Evolutionary conservation across 2,888 invertebrate species (phyloP).

Genomic region (Pandemis heparana): DNA sequence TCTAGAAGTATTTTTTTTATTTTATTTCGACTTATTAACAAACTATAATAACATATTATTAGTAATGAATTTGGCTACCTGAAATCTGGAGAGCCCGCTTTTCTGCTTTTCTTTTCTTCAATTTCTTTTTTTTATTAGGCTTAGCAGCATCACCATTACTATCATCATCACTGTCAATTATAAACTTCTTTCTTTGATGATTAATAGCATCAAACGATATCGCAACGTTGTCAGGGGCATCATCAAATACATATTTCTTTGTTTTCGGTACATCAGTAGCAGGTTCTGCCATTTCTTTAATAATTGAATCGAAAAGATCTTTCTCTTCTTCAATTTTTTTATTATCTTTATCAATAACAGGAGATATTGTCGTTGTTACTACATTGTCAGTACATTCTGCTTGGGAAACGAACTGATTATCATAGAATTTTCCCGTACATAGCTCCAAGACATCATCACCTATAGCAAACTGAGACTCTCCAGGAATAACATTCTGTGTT

Average conservation of each 20-base stretch:
- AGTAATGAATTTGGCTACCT: conserved; percentile 56
- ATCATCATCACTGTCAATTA: conserved; percentile 76
- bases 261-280: conserved; percentile 63
- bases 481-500: conserved; percentile 69
- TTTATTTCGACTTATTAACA: too few relatives aligned
- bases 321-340: conserved; percentile 46
- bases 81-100: conserved; percentile 76
- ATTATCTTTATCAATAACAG: conserved; percentile 28
- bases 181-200: conserved; percentile 68
- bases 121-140: conserved; percentile 67
- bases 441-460: conserved; percentile 82
- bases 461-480: conserved; percentile 58
- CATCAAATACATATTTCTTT: conserved; percentile 66
- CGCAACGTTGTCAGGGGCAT: conserved; percentile 47
- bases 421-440: conserved; percentile 86
- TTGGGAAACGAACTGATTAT: conserved; percentile 71
- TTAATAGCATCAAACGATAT: conserved; percentile 46
- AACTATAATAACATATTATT: background rate
- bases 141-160: conserved; percentile 50
- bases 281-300: conserved; percentile 73
- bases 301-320: conserved; percentile 65
- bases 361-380: conserved; percentile 24
- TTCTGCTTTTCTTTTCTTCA: conserved; percentile 68
- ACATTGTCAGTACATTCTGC: conserved; percentile 44
- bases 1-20: background rate